Evolutionary conservation across 2,888 invertebrate species (phyloP).

Genomic region (Doris montereyensis): DNA sequence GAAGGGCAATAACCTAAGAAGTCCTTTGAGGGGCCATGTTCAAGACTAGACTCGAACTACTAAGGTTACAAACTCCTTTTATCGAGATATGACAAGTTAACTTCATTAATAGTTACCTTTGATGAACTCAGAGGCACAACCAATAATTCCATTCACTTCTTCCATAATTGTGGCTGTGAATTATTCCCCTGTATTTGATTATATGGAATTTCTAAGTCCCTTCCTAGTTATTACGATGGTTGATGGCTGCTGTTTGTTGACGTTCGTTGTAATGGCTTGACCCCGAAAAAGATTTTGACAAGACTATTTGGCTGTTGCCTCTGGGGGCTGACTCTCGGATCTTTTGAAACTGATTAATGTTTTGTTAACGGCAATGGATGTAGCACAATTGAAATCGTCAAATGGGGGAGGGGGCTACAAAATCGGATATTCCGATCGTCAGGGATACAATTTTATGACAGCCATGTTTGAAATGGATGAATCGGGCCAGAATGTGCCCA

Average conservation of each 20-base stretch:
- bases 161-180: conserved; percentile 61
- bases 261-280: background rate
- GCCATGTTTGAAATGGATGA: conserved; percentile 67
- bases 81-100: background rate
- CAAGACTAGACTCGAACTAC: too few relatives aligned
- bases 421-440: conserved; percentile 4
- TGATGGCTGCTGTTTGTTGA: background rate
- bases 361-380: too few relatives aligned
- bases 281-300: background rate
- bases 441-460: conserved; percentile 47
- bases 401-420: background rate
- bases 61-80: background rate
- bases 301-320: conserved; percentile 11
- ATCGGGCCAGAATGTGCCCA: conserved; percentile 49
- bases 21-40: too few relatives aligned
- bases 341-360: too few relatives aligned
- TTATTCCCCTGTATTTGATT: too few relatives aligned
- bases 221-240: background rate
- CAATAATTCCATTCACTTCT: conserved; percentile 72
- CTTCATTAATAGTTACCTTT: conserved; percentile 60
- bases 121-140: conserved; percentile 72
- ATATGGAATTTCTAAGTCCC: background rate
- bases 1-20: too few relatives aligned
- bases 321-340: background rate
- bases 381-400: too few relatives aligned